These are phyloP conservation scores for Ryuthela nishihirai DNA, from an alignment of 2,888 invertebrate genomes.

Conservation along the genomic window DNA sequence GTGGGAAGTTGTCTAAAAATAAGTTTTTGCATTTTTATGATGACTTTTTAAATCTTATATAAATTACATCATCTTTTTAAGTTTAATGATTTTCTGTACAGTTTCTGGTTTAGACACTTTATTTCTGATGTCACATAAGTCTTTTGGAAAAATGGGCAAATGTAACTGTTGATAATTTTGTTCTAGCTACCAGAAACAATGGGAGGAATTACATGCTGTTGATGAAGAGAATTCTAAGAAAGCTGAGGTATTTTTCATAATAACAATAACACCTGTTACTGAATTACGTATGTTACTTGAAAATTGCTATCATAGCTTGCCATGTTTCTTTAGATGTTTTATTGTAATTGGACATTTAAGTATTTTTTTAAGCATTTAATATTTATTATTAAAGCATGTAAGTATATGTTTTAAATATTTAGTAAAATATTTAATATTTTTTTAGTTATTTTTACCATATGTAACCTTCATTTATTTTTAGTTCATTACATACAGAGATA, in stretches of 20 bases:
- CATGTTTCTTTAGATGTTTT: background rate
- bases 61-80: background rate
- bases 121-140: background rate
- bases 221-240: constrained; percentile 62
- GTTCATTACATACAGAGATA: too few relatives aligned
- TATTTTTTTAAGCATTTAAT: too few relatives aligned
- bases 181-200: constrained; percentile 65
- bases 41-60: background rate
- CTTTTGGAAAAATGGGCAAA: background rate
- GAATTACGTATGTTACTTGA: background rate
- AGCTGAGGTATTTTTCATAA: constrained; percentile 53
- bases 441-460: too few relatives aligned
- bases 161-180: background rate
- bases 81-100: background rate
- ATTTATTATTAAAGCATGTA: too few relatives aligned
- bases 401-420: too few relatives aligned
- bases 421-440: too few relatives aligned
- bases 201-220: constrained; percentile 65
- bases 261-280: background rate
- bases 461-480: too few relatives aligned
- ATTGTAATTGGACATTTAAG: background rate
- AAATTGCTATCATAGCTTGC: background rate
- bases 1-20: too few relatives aligned
- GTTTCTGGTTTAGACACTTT: background rate
- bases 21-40: background rate